Evolutionary conservation across 2,113 vertebrate genomes (phyloP), one percentile per base, ranked within the genome.

Genomic region (Enhydra lutris): DNA sequence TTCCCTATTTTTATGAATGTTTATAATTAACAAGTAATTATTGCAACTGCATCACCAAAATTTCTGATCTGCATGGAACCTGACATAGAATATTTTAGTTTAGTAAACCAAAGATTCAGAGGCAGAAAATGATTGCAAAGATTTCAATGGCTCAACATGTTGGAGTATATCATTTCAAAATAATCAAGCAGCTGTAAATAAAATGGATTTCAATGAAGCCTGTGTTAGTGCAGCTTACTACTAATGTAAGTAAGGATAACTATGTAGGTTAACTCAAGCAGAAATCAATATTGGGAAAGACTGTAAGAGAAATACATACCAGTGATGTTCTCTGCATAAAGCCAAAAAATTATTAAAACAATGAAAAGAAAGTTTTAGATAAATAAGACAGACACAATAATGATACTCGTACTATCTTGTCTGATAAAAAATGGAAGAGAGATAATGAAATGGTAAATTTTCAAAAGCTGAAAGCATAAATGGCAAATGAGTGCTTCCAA

Each of bases 201-300:
- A 97, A 73, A 87, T 97, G 82, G 6, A 97, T 96, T 98, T 93
- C 82, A 96, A 39, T 89, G 84, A 94, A 84, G 63, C 74, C 12
- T 69, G 69, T 42, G 39, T 63, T n/a, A 71, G 91, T 93, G 13
- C 13, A 92, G 21, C 97, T 97, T 93, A 69, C 71, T 83, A 96
- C 6, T 79, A 31, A 96, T 85, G 63, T 65, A 98, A 34, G 29
- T 76, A 96, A 96, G 94, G 91, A 95, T 89, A 87, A 94, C 69
- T 63, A 91, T 21, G 80, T 78, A 95, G 76, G 88, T 42, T 45
- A 81, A 97, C 87, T 93, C 11, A 42, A 97, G 78, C 0, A 97
- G 57, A 97, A 98, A 98, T 92, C 67, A 97, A 55, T 89, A 95
- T 12, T 93, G 88, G 39, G 73, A 95, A 97, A 55, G 90, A 31